These are phyloP conservation scores for Stichopus chloronotus DNA, from an alignment of 35 echinoderm and acorn worm species.

Conservation along the genomic window DNA sequence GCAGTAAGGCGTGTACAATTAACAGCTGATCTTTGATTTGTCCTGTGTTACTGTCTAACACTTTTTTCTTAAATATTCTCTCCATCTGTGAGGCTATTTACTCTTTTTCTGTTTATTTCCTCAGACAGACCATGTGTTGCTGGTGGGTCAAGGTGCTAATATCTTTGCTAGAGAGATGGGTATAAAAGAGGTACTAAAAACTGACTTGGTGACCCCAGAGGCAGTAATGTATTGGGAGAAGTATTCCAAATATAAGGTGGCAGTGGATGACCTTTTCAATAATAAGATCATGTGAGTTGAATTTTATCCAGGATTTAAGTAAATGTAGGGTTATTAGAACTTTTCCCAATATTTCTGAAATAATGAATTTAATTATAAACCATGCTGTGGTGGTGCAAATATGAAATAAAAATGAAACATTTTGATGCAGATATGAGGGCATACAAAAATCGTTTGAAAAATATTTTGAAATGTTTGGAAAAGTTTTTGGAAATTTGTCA, in stretches of 20 bases:
- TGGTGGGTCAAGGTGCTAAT: conserved; percentile 87
- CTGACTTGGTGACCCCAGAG: conserved; percentile 71
- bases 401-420: background rate
- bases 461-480: too few relatives aligned
- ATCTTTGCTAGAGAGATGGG: conserved; percentile 85
- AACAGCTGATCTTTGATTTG: too few relatives aligned
- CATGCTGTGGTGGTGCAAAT: background rate
- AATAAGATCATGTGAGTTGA: conserved; percentile 43
- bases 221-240: conserved; percentile 64
- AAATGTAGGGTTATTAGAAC: background rate
- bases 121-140: conserved; percentile 84
- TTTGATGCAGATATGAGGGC: background rate
- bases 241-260: conserved; percentile 51
- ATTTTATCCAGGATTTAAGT: background rate
- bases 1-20: too few relatives aligned
- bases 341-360: background rate
- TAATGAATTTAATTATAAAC: background rate
- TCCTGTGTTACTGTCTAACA: too few relatives aligned
- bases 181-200: conserved; percentile 57
- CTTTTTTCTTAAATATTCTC: too few relatives aligned
- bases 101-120: background rate
- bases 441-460: too few relatives aligned
- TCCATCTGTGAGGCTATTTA: too few relatives aligned
- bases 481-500: too few relatives aligned
- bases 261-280: conserved; percentile 61